Base-by-base conservation (phyloP, 2,888 invertebrate genomes). In the Agelastica alni region DNA sequence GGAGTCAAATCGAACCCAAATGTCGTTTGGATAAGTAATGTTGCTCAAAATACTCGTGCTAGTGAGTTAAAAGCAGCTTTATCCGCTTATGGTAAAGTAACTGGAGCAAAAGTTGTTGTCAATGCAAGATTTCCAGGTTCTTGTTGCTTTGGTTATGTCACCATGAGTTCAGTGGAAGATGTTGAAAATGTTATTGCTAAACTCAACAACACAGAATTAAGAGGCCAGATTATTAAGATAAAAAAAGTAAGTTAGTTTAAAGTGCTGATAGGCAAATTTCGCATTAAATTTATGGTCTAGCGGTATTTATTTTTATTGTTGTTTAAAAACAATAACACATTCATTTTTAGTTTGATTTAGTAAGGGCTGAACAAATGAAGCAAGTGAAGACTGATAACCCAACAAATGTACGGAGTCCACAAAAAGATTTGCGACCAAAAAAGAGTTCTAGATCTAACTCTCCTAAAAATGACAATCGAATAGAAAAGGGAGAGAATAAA, bases 61-160 rank as follows among this genome's bases (percentile, higher is more conserved):
- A 93, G 94, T 60, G 96, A 97, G 77, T 80, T 98, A 67, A 97
- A 97, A 77, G 89, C 92, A 48, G 85, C 94, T 22, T 91, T 96
- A 74, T 92, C 92, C 49, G 90, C 91, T 72, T 89, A 91, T 80
- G 96, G 96, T 68, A 96, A 95, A 85, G 95, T 95, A 37, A 85
- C 93, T 67, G 94, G 94, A 56, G 96, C 96, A 0, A 97, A 97
- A 80, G 93, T 98, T 17, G 96, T 98, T 2, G 96, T 96, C 0
- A 96, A 96, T 75, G 94, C 96, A 0, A 85, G 90, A 60, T 93
- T 91, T 9, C 95, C 96, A 0, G 94, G 94, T 1, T 91, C 94
- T 1, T 86, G 93, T 51, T 96, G 95, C 75, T 97, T 95, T 71
- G 98, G 97, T 18, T 96, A 95, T 75, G 94, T 98, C 2, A 96